phyloP scores from a whole-genome alignment of 2,888 invertebrate species.

The Podotricha telesiphe region DNA sequence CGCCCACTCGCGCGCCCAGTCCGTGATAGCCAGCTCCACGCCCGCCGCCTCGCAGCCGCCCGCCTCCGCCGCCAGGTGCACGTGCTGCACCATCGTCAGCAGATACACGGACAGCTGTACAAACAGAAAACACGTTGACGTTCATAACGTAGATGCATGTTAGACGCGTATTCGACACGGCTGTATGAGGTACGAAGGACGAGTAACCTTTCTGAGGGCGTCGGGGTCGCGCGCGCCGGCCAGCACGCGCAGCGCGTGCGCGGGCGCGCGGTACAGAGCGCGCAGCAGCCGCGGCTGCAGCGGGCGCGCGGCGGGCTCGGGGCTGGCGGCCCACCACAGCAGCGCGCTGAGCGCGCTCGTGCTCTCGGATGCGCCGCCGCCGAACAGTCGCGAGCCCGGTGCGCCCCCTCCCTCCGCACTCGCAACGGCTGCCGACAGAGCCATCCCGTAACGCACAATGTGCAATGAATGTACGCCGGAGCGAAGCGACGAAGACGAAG shows the following conservation, averaged over 20 bases:
- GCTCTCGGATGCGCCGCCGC: conserved; percentile 52
- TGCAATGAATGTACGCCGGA: too few species aligned
- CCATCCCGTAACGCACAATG: too few species aligned
- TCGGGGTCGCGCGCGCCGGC: conserved; percentile 56
- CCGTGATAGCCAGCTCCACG: conserved; percentile 69
- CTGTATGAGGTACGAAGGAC: too few species aligned
- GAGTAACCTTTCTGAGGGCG: conserved; percentile 57
- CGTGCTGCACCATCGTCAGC: conserved; percentile 61
- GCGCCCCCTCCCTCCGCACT: conserved; percentile 38
- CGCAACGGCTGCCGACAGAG: conserved; percentile 2
- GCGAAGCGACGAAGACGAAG: too few species aligned
- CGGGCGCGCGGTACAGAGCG: conserved; percentile 66
- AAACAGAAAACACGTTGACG: too few species aligned
- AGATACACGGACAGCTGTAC: conserved; percentile 71
- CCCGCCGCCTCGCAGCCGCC: conserved; percentile 46
- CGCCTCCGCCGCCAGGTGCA: conserved; percentile 58
- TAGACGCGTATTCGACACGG: too few species aligned
- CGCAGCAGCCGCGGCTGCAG: conserved; percentile 66
- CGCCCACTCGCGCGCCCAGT: conserved; percentile 78
- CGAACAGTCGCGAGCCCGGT: conserved; percentile 40
- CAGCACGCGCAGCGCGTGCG: conserved; percentile 59
- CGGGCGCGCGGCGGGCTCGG: conserved; percentile 55
- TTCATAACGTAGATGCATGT: too few species aligned
- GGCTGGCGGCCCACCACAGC: conserved; percentile 69
- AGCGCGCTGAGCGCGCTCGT: conserved; percentile 63